A percentile compares a stretch with the other conserved stretches of the same genome.
These are phyloP conservation scores for Ips typographus DNA, from an alignment of 1,140 invertebrate genomes.

Conservation along the genomic window DNA sequence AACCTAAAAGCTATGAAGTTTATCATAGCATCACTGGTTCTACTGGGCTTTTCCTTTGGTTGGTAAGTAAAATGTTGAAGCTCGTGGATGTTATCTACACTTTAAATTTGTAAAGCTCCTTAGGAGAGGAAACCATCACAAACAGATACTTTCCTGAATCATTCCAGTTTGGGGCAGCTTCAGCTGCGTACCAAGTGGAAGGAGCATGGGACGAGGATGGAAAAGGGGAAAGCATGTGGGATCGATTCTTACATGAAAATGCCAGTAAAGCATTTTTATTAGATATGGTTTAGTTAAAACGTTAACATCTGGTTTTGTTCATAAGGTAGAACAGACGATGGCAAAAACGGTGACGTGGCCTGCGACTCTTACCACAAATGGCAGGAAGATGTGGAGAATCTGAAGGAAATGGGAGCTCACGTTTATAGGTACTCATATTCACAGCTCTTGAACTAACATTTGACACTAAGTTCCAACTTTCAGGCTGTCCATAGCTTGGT, in stretches of 20 bases:
- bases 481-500: constrained; percentile 65
- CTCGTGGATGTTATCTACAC: too few relatives aligned
- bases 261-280: constrained; percentile 9
- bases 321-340: not conserved
- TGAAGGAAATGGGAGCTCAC: constrained; percentile 56
- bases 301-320: too few relatives aligned
- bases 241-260: constrained; percentile 45
- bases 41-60: too few relatives aligned
- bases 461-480: not conserved
- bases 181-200: constrained; percentile 66
- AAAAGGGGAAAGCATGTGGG: constrained; percentile 51
- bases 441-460: not conserved
- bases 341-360: constrained; percentile 54
- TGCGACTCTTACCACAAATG: constrained; percentile 56
- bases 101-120: too few relatives aligned
- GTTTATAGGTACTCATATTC: constrained; percentile 1
- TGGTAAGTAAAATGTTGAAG: too few relatives aligned
- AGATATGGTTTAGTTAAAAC: not conserved
- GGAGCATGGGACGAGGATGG: constrained; percentile 58
- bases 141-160: constrained; percentile 41
- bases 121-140: not conserved
- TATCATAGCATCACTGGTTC: too few relatives aligned
- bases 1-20: too few relatives aligned
- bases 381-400: constrained; percentile 53
- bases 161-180: constrained; percentile 44